Base-by-base conservation (phyloP, 1,140 invertebrate genomes). In the Ridgeia piscesae region DNA sequence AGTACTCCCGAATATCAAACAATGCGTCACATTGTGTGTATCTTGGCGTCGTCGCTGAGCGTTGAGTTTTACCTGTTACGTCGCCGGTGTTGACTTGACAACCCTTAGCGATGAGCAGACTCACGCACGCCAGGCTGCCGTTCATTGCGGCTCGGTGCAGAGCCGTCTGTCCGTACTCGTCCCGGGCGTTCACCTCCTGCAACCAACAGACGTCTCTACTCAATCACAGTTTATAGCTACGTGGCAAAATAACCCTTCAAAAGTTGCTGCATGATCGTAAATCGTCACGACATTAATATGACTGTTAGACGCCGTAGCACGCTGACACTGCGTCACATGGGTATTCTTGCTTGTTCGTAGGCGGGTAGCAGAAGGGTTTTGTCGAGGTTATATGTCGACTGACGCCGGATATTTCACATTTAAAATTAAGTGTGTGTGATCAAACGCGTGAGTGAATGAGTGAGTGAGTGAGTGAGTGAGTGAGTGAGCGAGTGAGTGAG, bases 121-220 rank as follows among this genome's bases (percentile, higher is more conserved):
- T 33, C 11, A 33, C 91, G 34, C 91, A 92, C 31, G 50, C 91
- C 34, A 92, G 31, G 48, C 34, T 34, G 21, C 91, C 91, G 58
- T 88, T 92, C 91, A 92, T 92, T 6, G 91, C 91, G 1, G 91
- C 50, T 77, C 58, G 42, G 33, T 92, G 91, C 33, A 92, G 58
- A 1, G 91, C 48, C 42, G 58, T 92, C 35, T 88, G 91, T 58
- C 91, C 91, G 31, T 31, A 77, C 42, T 48, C 42, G 58, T 92
- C 58, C 31, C 34, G 34, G 9, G 33, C 35, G 34, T 92, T 50
- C 11, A 88, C 42, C 14, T 77, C 88, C 91, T 92, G 58, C 6
- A 77, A 77, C 58, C 11, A 9, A 50, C 48, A 50, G 0, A 9
- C 27, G 58, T 21, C 17, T 77, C 6, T 77, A 77, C 14, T 77